phyloP scores from a whole-genome alignment of 2,797 vertebrate species.

The Sarcophilus harrisii region DNA sequence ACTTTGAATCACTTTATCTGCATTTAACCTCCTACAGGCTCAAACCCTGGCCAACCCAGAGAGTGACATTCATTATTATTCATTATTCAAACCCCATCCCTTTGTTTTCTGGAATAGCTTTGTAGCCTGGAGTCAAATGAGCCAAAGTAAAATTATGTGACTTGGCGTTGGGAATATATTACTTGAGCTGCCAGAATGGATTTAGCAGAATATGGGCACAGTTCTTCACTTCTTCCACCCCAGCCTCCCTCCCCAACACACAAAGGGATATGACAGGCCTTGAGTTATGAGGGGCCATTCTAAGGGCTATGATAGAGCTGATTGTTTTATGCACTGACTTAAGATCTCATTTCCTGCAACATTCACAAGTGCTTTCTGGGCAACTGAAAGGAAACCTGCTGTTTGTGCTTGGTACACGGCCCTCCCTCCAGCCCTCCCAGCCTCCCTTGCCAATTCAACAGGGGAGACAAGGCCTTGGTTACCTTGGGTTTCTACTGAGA shows the following conservation, averaged over 20 bases:
- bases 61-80: conserved; percentile 88
- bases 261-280: conserved; percentile 85
- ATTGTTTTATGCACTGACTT: conserved; percentile 90
- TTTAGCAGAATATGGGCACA: conserved; percentile 86
- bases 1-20: conserved; percentile 81
- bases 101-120: conserved; percentile 89
- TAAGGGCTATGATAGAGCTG: conserved; percentile 88
- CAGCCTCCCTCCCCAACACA: conserved; percentile 81
- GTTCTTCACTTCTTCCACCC: conserved; percentile 87
- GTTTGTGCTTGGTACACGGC: conserved; percentile 67
- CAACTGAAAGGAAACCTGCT: conserved; percentile 82
- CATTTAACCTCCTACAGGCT: conserved; percentile 79
- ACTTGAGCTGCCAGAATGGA: conserved; percentile 88
- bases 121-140: conserved; percentile 89
- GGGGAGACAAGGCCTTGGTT: conserved; percentile 17
- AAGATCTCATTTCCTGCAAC: conserved; percentile 91
- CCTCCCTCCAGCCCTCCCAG: conserved; percentile 52
- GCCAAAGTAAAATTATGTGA: conserved; percentile 89
- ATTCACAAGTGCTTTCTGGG: conserved; percentile 87
- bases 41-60: conserved; percentile 79
- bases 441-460: conserved; percentile 71
- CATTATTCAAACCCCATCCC: conserved; percentile 85
- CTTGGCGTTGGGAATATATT: conserved; percentile 89
- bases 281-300: conserved; percentile 89
- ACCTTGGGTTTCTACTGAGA: conserved; percentile 35